Evolutionary conservation across 2,113 vertebrate genomes (phyloP).

Genomic region (Boulengerochromis microlepis): DNA sequence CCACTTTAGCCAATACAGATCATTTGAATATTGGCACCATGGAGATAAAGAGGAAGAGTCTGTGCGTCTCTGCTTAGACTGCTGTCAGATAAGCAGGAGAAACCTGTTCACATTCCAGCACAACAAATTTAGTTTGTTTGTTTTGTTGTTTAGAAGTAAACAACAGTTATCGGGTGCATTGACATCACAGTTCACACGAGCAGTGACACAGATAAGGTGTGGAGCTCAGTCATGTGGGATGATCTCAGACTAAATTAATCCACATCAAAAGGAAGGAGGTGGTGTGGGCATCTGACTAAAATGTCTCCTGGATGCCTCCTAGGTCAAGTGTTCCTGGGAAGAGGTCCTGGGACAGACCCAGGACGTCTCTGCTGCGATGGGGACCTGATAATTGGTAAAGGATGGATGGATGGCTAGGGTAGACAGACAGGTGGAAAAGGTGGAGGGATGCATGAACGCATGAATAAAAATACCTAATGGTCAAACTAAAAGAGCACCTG

Average conservation of each 20-base stretch:
- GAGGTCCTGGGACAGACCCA: neutral
- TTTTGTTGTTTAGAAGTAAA: neutral
- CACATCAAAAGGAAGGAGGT: neutral
- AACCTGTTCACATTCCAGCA: neutral
- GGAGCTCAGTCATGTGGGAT: neutral
- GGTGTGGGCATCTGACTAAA: neutral
- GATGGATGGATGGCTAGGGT: neutral
- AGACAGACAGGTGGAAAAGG: neutral
- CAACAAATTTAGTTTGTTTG: neutral
- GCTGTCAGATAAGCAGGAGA: neutral
- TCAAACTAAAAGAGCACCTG: fast-evolving
- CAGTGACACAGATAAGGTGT: neutral
- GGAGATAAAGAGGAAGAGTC: neutral
- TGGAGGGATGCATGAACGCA: neutral
- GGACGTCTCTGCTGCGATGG: fast-evolving
- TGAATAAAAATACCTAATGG: neutral
- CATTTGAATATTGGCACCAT: neutral
- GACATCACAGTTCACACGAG: neutral
- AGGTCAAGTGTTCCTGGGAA: neutral
- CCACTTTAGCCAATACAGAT: neutral
- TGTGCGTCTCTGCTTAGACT: neutral
- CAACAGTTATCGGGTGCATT: neutral
- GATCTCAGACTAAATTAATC: neutral
- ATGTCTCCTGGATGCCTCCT: fast-evolving
- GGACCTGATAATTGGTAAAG: neutral